Conservation (phyloP, 1,140 invertebrate genomes). For the Penaeus vannamei region DNA sequence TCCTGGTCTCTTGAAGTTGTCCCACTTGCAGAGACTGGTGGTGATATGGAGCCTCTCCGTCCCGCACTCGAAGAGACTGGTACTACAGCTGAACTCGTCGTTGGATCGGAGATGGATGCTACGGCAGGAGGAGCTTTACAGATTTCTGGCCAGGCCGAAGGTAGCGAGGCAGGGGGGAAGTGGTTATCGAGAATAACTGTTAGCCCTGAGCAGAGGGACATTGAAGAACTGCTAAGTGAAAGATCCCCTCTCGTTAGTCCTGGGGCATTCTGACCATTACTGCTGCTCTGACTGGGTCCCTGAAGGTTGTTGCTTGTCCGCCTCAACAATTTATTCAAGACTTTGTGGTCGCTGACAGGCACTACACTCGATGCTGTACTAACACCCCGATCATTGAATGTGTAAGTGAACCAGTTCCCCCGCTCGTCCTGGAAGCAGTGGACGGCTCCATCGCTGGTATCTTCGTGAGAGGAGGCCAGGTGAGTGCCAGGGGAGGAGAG, state of each 20-base stretch:
- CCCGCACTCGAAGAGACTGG: constrained; percentile 8
- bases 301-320: constrained; percentile 27
- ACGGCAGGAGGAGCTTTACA: constrained; percentile 42
- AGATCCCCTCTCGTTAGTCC: constrained; percentile 67
- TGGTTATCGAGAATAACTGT: constrained; percentile 76
- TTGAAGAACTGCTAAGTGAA: constrained; percentile 75
- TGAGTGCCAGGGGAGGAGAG: constrained; percentile 75
- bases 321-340: constrained; percentile 40
- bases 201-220: constrained; percentile 77
- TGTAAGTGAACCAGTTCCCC: constrained; percentile 84
- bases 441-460: constrained; percentile 88
- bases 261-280: not conserved
- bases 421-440: constrained; percentile 83
- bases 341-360: constrained; percentile 62
- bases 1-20: constrained; percentile 41
- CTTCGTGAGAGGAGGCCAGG: constrained; percentile 87
- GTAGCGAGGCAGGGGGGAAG: constrained; percentile 38
- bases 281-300: constrained; percentile 30
- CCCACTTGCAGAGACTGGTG: constrained; percentile 26
- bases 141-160: constrained; percentile 49
- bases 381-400: constrained; percentile 84
- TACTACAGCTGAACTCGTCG: constrained; percentile 20
- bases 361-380: constrained; percentile 75
- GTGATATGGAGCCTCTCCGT: constrained; percentile 24
- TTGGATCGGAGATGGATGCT: constrained; percentile 35